Percentiles rank a stretch among this genome's conserved stretches.
Evolutionary conservation across 2,888 invertebrate genomes (phyloP).

Genomic region (Sipha maydis): DNA sequence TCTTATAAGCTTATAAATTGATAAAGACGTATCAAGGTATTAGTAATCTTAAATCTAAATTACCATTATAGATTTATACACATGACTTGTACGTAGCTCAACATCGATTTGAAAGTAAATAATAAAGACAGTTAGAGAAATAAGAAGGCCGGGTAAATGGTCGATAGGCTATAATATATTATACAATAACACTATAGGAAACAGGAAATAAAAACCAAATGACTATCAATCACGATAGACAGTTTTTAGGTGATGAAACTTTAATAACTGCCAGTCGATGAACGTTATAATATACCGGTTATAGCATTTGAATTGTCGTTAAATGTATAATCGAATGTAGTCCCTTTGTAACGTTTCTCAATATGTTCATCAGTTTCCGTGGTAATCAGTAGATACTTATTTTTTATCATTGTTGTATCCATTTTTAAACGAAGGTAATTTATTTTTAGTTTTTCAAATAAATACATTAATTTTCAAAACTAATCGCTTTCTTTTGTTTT

Average conservation of each 20-base stretch:
- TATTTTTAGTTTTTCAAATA: not conserved
- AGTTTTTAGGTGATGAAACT: conserved; percentile 25
- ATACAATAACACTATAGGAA: not conserved
- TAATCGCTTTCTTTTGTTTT: conserved; percentile 47
- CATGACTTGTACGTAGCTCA: not conserved
- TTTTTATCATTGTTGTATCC: conserved; percentile 10
- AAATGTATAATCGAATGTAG: conserved; percentile 2
- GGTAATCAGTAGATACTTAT: not conserved
- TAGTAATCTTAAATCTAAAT: not conserved
- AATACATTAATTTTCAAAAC: conserved; percentile 18
- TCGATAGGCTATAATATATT: not conserved
- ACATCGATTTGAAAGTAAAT: not conserved
- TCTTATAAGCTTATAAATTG: too few relatives aligned
- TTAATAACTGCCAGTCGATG: conserved; percentile 21
- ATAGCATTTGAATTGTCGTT: conserved; percentile 12
- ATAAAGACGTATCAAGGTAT: not conserved
- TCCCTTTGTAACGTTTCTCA: not conserved
- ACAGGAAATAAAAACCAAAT: conserved; percentile 2
- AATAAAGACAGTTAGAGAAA: not conserved
- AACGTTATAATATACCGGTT: not conserved
- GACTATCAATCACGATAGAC: conserved; percentile 1
- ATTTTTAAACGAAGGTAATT: conserved; percentile 11
- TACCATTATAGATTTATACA: not conserved
- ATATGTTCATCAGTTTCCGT: not conserved
- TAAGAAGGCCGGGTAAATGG: not conserved